Evolutionary conservation across 2,888 invertebrate species (phyloP), one percentile per base, ranked within the genome.

Genomic region (Eupeodes latifasciatus): DNA sequence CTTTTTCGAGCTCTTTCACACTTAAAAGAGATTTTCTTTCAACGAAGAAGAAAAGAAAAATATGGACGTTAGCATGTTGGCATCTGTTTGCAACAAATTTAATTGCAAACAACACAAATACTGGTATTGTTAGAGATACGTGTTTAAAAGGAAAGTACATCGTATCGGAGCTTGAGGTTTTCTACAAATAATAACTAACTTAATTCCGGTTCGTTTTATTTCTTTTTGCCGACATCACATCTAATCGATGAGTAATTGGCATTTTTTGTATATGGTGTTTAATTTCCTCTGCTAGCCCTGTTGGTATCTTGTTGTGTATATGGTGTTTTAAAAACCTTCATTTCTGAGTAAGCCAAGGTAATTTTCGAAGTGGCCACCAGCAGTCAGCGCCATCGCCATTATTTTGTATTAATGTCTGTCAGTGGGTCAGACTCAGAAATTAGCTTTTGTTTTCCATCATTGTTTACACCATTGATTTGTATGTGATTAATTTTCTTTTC

Each of bases 191-290:
- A 57, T 57, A 57, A 19, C n/a, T n/a, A n/a, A 44, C 3, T 53
- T 75, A 40, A 36, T 75, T 61, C 36, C n/a, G 36, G 44, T 81
- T 9, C 16, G 3, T 47, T 47, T 16, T 27, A 27, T 27, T 27
- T 27, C 27, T 55, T 64, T 77, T 51, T 40, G 5, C 47, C 47
- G 47, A 59, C 72, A 72, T 11, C 57, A 55, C 71, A 49, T 44
- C 74, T 74, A 86, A 86, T 86, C 85, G 78, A 86, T 82, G 85
- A 86, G 78, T 86, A 86, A 86, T 82, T 86, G 82, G 57, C 74
- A 78, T 78, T 82, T 82, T 67, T 82, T 78, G 61, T 81, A 76
- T 49, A 53, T 71, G 66, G 27, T 77, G 81, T 76, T 80, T 62
- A 34, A 59, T 81, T 71, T 76, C 69, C 64, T 77, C 78, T 40